Conservation (phyloP, 2,888 invertebrate genomes). For the Apotomis turbidana region DNA sequence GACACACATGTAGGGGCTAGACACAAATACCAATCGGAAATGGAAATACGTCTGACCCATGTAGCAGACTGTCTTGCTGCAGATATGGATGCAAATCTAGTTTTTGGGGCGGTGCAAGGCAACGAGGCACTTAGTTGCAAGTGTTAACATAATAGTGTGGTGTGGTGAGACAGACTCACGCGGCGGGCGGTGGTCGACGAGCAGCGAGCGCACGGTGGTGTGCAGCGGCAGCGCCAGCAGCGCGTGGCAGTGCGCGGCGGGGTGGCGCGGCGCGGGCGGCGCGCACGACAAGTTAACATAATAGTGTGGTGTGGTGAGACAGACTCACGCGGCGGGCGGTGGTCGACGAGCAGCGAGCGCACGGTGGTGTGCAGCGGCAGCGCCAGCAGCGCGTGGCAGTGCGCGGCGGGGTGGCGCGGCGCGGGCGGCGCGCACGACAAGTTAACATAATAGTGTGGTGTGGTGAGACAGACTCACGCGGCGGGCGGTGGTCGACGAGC, state of each 20-base stretch:
- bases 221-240: constrained; percentile 55
- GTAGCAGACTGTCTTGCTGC: constrained; percentile 31
- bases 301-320: constrained; percentile 40
- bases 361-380: constrained; percentile 91
- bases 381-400: constrained; percentile 88
- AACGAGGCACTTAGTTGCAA: too few species aligned
- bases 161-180: constrained; percentile 43
- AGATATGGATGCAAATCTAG: too few species aligned
- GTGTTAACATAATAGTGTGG: constrained; percentile 19
- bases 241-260: constrained; percentile 89
- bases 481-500: constrained; percentile 83
- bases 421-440: constrained; percentile 40
- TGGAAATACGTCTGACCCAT: background rate
- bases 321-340: constrained; percentile 62
- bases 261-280: constrained; percentile 60
- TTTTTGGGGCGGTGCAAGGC: too few species aligned
- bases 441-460: constrained; percentile 25
- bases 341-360: constrained; percentile 87
- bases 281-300: background rate
- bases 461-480: constrained; percentile 52
- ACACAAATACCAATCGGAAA: background rate
- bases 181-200: constrained; percentile 19
- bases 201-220: constrained; percentile 6
- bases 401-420: constrained; percentile 79
- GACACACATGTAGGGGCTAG: background rate